These are phyloP conservation scores for Centroberyx gerrardi DNA, from an alignment of 2,797 vertebrate species.

Conservation along the genomic window DNA sequence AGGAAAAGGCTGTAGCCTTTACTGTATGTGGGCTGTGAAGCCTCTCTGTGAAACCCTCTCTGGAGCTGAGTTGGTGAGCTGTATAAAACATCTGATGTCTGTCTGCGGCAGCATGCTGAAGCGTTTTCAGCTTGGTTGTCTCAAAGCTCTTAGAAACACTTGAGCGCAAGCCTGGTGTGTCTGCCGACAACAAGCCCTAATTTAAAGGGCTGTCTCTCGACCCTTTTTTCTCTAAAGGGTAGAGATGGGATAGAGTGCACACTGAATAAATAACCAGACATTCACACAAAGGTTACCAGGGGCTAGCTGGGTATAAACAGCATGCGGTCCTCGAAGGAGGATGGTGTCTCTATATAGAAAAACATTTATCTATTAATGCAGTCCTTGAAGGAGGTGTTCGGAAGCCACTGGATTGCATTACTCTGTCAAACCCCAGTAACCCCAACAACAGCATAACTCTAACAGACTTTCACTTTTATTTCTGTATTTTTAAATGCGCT, in stretches of 20 bases:
- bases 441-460: slow-evolving; percentile 6
- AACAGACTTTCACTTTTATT: background rate
- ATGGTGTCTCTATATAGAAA: slow-evolving; percentile 55
- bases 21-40: slow-evolving; percentile 53
- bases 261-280: slow-evolving; percentile 76
- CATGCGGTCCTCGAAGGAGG: slow-evolving; percentile 54
- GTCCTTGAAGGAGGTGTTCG: slow-evolving; percentile 20
- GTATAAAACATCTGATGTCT: slow-evolving; percentile 75
- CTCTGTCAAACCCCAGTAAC: slow-evolving; percentile 34
- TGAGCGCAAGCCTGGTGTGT: slow-evolving; percentile 60
- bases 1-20: slow-evolving; percentile 65
- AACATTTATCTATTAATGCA: slow-evolving; percentile 62
- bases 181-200: slow-evolving; percentile 73
- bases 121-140: slow-evolving; percentile 69
- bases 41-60: slow-evolving; percentile 54
- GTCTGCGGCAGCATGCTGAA: slow-evolving; percentile 57
- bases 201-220: slow-evolving; percentile 70
- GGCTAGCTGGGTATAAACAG: slow-evolving; percentile 64
- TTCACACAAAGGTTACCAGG: slow-evolving; percentile 69
- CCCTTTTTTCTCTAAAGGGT: slow-evolving; percentile 51
- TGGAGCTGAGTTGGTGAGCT: slow-evolving; percentile 70
- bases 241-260: slow-evolving; percentile 68
- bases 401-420: background rate
- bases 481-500: slow-evolving; percentile 3
- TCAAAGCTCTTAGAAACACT: slow-evolving; percentile 75